Conservation (phyloP, 30 jellyfish, hydroid and myxozoan species). For the Catostylus mosaicus region DNA sequence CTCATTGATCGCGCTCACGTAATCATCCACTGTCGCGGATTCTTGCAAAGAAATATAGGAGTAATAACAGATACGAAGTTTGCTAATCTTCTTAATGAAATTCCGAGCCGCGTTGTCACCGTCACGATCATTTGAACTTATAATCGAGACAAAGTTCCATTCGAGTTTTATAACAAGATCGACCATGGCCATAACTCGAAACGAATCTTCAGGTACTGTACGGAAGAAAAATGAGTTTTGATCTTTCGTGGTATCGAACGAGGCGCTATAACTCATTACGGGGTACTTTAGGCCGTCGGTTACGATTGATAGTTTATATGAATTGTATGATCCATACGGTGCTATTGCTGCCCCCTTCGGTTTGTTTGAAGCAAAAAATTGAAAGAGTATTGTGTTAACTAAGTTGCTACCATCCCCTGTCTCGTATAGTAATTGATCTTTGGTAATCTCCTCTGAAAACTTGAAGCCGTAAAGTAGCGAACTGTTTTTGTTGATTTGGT, state of each 20-base stretch:
- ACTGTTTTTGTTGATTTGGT: slow-evolving; percentile 62
- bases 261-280: slow-evolving; percentile 78
- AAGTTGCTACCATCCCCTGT: slow-evolving; percentile 3
- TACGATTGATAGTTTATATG: slow-evolving; percentile 54
- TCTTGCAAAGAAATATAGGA: slow-evolving; percentile 36
- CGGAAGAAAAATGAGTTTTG: slow-evolving; percentile 46
- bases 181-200: slow-evolving; percentile 77
- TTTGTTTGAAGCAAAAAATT: slow-evolving; percentile 17
- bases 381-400: not conserved
- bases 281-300: slow-evolving; percentile 60
- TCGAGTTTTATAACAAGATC: slow-evolving; percentile 51
- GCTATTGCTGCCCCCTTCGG: slow-evolving; percentile 60
- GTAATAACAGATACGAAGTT: slow-evolving; percentile 41
- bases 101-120: slow-evolving; percentile 82
- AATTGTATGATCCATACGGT: slow-evolving; percentile 62
- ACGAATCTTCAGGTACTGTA: slow-evolving; percentile 86
- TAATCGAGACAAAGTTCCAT: slow-evolving; percentile 86
- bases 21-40: slow-evolving; percentile 31
- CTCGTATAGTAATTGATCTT: not conserved
- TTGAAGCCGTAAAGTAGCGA: slow-evolving; percentile 77
- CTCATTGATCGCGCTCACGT: slow-evolving; percentile 10
- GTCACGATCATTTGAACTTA: slow-evolving; percentile 84
- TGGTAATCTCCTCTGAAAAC: not conserved
- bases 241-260: slow-evolving; percentile 32
- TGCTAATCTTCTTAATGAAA: slow-evolving; percentile 42